These are phyloP conservation scores for Corbicula japonica DNA, from an alignment of 2,888 invertebrate genomes.

Conservation along the genomic window DNA sequence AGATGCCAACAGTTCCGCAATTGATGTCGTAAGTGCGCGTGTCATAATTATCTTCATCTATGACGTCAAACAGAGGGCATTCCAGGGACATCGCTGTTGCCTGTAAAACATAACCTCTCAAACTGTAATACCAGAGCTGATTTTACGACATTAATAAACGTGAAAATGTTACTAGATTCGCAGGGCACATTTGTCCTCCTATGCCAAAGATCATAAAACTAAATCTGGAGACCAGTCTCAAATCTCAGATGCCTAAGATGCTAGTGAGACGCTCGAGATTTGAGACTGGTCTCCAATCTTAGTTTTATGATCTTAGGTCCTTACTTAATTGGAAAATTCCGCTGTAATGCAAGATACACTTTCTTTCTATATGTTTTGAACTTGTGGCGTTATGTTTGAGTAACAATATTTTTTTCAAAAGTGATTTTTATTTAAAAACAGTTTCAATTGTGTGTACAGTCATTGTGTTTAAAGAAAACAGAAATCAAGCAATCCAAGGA, in stretches of 20 bases:
- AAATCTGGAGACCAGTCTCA: no score
- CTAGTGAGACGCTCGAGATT: no score
- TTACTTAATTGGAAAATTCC: no score
- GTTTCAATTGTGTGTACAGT: neutral
- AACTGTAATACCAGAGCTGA: neutral
- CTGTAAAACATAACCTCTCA: slow-evolving; percentile 16
- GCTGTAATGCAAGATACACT: no score
- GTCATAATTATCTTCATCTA: slow-evolving; percentile 49
- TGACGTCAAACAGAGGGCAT: slow-evolving; percentile 50
- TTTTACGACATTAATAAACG: neutral
- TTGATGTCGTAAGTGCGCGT: slow-evolving; percentile 25
- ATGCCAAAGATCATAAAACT: no score
- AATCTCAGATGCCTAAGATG: neutral
- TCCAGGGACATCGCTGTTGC: slow-evolving; percentile 20
- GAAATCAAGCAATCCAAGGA: neutral
- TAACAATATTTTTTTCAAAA: no score
- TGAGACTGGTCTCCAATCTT: no score
- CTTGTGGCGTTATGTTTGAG: no score
- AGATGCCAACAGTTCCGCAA: slow-evolving; percentile 32
- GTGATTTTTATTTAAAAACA: neutral
- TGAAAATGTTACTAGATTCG: no score
- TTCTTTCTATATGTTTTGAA: no score
- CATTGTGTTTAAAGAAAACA: neutral
- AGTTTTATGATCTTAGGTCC: no score
- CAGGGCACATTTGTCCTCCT: no score